Evolutionary conservation across 1,140 invertebrate genomes (phyloP).

Genomic region (Caenorhabditis inopinata): DNA sequence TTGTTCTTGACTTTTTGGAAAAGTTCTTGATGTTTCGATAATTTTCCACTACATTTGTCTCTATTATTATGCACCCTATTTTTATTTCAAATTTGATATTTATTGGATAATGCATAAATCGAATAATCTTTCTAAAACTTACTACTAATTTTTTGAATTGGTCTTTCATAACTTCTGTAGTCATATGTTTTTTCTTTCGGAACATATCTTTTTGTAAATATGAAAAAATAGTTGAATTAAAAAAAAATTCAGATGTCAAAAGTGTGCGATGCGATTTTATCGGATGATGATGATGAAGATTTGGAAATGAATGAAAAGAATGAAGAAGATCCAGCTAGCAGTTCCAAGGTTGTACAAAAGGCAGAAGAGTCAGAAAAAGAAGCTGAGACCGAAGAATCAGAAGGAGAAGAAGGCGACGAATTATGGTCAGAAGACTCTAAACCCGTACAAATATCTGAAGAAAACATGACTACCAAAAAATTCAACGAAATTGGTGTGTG

Average conservation of each 20-base stretch:
- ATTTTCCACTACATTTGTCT: too few relatives aligned
- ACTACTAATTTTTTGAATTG: too few relatives aligned
- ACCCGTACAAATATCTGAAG: background rate
- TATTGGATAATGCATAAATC: too few relatives aligned
- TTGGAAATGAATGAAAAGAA: slow-evolving; percentile 18
- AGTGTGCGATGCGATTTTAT: slow-evolving; percentile 34
- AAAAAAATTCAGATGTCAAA: background rate
- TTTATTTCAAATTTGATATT: too few relatives aligned
- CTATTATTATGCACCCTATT: too few relatives aligned
- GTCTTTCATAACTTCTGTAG: too few relatives aligned
- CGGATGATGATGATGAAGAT: slow-evolving; percentile 35
- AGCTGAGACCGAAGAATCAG: background rate
- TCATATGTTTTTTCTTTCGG: too few relatives aligned
- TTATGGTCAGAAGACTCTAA: background rate
- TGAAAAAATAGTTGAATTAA: too few relatives aligned
- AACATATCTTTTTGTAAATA: too few relatives aligned
- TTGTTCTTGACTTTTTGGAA: background rate
- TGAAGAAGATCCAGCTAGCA: background rate
- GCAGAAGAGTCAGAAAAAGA: background rate
- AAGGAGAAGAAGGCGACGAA: slow-evolving; percentile 22
- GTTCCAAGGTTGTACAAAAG: background rate
- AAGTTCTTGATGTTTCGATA: background rate
- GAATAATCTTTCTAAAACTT: too few relatives aligned
- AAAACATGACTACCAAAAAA: background rate
- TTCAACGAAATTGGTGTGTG: slow-evolving; percentile 41